Base-by-base conservation (phyloP, 2,113 vertebrate species). In the Microcebus jonahi region DNA sequence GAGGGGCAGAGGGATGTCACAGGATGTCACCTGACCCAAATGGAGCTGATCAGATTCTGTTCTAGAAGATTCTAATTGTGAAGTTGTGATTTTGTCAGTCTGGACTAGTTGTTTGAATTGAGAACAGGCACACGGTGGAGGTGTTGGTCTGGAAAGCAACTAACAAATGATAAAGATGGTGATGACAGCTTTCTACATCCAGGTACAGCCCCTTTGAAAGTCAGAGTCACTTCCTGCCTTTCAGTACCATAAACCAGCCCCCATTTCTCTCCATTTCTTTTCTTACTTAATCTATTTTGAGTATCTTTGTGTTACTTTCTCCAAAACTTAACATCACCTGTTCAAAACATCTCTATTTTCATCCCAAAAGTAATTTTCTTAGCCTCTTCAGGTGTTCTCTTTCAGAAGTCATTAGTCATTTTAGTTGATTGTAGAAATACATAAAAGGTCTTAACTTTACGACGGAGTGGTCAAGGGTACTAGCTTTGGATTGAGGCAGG, bases 271-370 rank as follows among this genome's bases (percentile, higher is more conserved):
- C 20, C 3, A 4, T 42, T 55, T 90, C 20, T 48, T 50, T 63
- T 61, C 23, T 25, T 25, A 53, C 12, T 7, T 57, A 23, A 83
- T 34, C 14, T 34, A 59, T 39, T 68, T 48, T 68, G 68, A 80
- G 15, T 61, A 13, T 55, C 48, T 77, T 61, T 25, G 10, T 39
- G 2, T 84, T n/a, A 57, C 29, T 57, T 82, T 71, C 50, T 25
- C 25, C 67, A n/a, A 71, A 86, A 80, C 6, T 75, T 80, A 70
- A 50, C 8, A 29, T 36, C 3, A 3, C 12, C 21, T 34, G 39
- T 36, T 82, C 79, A 57, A 92, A 95, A 61, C 8, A 59, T 21
- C 6, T 42, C 15, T 91, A 34, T 93, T 45, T 92, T 76, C 15
- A 87, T 21, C 8, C 34, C 20, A 8, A 87, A 29, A 36, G 27